Base-by-base conservation (phyloP, 2,797 vertebrate species). In the Emydoidea blandingii region DNA sequence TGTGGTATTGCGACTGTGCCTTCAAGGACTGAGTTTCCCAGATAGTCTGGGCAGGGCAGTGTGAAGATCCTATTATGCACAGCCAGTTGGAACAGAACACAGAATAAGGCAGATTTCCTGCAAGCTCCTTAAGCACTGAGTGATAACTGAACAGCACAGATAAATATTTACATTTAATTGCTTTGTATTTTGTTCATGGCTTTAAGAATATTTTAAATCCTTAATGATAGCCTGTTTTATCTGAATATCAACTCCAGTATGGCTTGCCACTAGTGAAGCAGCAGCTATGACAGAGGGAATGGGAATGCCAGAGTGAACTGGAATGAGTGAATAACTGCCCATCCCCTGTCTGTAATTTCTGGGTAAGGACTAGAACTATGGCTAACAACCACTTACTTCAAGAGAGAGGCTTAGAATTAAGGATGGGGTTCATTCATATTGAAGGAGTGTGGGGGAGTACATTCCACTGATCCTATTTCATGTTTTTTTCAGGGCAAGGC, bases 281-380 rank as follows among this genome's bases (percentile, higher is more conserved):
- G 31, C 59, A 62, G 59, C 34, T 62, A 15, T 62, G 29, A 16
- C 59, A 62, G 59, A 34, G 14, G 59, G 14, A 62, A 62, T 62
- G 31, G 59, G 59, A 34, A 62, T 62, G 59, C 59, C 59, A 62
- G 14, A 62, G 31, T 62, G 31, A 62, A 62, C 29, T 14, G 59
- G 14, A 62, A 34, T 15, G 59, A 62, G 59, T 34, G 31, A 62
- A 62, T 62, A 62, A 62, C 31, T 62, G 59, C 59, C 94, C 49
- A 12, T 91, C 90, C 81, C 85, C 41, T 79, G 89, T 57, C 74
- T 91, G 82, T 88, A 81, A 89, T 81, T 93, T 47, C 72, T 72
- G 79, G 47, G 41, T 92, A 88, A 81, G 53, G 76, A 62, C 59
- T 31, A 62, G 59, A 86, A 18, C 16, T 81, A 4, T 81, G 91